These are phyloP conservation scores for Glyptemys insculpta DNA, from an alignment of 2,797 vertebrate species.

Conservation along the genomic window DNA sequence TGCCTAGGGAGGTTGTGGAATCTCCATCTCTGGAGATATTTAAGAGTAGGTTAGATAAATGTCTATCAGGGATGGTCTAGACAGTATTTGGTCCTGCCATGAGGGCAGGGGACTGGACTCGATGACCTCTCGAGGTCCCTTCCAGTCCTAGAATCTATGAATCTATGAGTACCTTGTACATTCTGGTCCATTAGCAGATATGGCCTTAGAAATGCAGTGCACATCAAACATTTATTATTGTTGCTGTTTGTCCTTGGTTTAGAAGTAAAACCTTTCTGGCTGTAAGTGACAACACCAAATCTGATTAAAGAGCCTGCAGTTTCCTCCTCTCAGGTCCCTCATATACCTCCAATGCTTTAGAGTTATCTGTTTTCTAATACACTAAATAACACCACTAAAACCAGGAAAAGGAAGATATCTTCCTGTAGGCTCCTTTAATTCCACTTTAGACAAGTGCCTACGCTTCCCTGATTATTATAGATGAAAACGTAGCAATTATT, in stretches of 20 bases:
- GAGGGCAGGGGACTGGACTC: no score
- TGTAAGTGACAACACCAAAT: background rate
- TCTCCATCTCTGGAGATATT: no score
- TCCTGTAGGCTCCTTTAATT: background rate
- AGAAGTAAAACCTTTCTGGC: background rate
- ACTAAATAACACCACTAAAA: background rate
- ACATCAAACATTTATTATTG: background rate
- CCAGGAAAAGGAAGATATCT: background rate
- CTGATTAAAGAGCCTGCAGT: background rate
- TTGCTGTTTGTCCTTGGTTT: background rate
- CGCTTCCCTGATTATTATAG: background rate
- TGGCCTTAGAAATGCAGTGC: background rate
- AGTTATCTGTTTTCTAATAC: background rate
- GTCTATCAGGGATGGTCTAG: no score
- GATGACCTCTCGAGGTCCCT: no score
- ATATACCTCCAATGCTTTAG: background rate
- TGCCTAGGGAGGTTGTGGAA: no score
- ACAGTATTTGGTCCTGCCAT: no score
- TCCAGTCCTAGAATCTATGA: no score
- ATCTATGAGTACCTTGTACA: background rate
- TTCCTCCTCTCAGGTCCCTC: fast-evolving
- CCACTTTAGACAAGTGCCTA: background rate
- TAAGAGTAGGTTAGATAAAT: no score
- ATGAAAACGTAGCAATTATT: background rate
- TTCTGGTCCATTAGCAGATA: background rate